Evolutionary conservation across 30 jellyfish, hydroid and myxozoan genomes (phyloP).

Genomic region (Turritopsis dohrnii): DNA sequence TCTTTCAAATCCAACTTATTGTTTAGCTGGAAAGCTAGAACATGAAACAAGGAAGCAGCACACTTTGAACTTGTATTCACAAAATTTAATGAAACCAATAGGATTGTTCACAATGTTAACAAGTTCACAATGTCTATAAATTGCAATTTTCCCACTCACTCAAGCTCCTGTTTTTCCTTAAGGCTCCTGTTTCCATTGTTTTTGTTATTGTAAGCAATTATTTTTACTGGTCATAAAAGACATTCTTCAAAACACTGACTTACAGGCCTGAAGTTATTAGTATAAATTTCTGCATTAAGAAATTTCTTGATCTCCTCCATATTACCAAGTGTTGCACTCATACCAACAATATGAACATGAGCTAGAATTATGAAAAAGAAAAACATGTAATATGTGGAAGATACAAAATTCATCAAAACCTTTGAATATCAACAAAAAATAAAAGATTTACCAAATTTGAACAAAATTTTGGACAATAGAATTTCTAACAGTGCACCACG

Average conservation of each 20-base stretch:
- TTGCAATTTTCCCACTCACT: no score
- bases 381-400: background rate
- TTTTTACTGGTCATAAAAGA: background rate
- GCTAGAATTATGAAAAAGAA: constrained; percentile 37
- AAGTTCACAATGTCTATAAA: no score
- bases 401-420: background rate
- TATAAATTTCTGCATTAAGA: constrained; percentile 68
- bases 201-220: no score
- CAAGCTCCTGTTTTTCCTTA: no score
- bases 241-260: constrained; percentile 13
- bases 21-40: no score
- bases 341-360: constrained; percentile 80
- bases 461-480: constrained; percentile 61
- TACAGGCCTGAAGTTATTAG: constrained; percentile 88
- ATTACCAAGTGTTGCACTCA: constrained; percentile 99
- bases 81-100: no score
- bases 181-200: no score
- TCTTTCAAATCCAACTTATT: no score
- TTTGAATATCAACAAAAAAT: background rate
- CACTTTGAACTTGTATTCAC: no score
- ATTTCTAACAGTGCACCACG: constrained; percentile 94
- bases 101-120: no score
- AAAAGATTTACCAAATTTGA: constrained; percentile 22
- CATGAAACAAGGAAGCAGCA: no score
- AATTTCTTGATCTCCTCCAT: constrained; percentile 65